phyloP scores from a whole-genome alignment of 2,888 invertebrate genomes.

The Parelbella ahira region DNA sequence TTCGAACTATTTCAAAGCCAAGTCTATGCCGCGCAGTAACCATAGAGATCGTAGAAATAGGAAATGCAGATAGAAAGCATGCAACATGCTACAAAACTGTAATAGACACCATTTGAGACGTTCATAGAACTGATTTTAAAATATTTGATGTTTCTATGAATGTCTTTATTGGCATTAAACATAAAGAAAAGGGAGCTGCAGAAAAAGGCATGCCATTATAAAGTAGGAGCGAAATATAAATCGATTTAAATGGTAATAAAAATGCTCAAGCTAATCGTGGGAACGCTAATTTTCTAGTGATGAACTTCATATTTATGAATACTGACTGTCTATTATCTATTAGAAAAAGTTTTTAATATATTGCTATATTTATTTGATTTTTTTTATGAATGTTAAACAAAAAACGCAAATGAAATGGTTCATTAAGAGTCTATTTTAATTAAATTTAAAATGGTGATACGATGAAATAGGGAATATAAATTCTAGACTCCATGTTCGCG shows the following conservation, averaged over 20 bases:
- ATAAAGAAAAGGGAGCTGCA: slow-evolving; percentile 51
- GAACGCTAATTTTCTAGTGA: slow-evolving; percentile 3
- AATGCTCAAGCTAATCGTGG: slow-evolving; percentile 10
- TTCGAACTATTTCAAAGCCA: slow-evolving; percentile 72
- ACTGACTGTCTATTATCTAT: slow-evolving; percentile 11
- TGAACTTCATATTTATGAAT: slow-evolving; percentile 10
- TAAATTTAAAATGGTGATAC: too few species aligned
- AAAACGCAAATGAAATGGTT: too few species aligned
- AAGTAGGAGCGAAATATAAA: slow-evolving; percentile 69
- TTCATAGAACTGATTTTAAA: slow-evolving; percentile 38
- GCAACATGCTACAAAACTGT: slow-evolving; percentile 62
- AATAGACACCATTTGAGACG: slow-evolving; percentile 51
- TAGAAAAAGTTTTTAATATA: too few species aligned
- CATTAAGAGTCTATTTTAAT: too few species aligned
- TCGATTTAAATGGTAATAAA: slow-evolving; percentile 20
- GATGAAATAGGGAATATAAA: too few species aligned
- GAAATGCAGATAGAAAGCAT: slow-evolving; percentile 73
- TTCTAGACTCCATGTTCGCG: too few species aligned
- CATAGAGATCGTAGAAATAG: slow-evolving; percentile 80
- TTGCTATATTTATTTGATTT: too few species aligned
- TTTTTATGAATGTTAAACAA: too few species aligned
- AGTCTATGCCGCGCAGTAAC: slow-evolving; percentile 80
- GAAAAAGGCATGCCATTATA: slow-evolving; percentile 69
- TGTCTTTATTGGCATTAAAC: slow-evolving; percentile 48
- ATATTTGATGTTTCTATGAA: slow-evolving; percentile 38